Conservation (phyloP, 2,113 vertebrate genomes). For the Apteryx owenii region DNA sequence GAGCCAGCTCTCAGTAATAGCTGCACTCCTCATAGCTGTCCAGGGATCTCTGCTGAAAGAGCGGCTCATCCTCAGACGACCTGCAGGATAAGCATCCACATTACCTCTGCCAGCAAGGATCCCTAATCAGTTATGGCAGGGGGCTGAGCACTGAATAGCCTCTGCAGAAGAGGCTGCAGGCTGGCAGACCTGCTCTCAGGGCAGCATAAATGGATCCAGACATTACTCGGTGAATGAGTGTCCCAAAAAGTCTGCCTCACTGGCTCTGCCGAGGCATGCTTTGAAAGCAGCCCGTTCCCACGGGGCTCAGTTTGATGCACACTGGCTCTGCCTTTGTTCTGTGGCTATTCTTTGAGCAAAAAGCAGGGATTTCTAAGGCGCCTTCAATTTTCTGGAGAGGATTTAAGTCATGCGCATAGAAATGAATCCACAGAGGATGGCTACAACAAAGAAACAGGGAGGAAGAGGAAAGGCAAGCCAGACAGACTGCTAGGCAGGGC, state of each 20-base stretch:
- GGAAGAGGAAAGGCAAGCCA: not conserved
- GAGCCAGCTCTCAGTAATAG: not conserved
- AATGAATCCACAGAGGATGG: not conserved
- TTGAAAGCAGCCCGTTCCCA: not conserved
- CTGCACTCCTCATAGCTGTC: not conserved
- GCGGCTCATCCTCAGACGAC: not conserved
- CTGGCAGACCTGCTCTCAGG: not conserved
- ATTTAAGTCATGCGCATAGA: not conserved
- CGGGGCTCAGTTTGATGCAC: rapidly evolving
- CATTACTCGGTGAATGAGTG: not conserved
- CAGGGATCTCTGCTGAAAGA: not conserved
- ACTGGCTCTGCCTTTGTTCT: not conserved
- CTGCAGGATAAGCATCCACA: not conserved
- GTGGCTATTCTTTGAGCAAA: not conserved
- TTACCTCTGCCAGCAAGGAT: not conserved
- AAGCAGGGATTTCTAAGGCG: not conserved
- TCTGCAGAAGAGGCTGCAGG: not conserved
- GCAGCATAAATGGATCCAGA: not conserved
- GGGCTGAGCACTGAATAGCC: not conserved
- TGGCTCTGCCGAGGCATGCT: not conserved
- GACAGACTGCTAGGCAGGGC: not conserved
- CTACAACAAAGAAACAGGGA: not conserved
- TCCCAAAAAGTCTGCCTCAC: not conserved
- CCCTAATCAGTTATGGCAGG: not conserved
- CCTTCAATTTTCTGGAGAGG: not conserved